Evolutionary conservation across 2,797 vertebrate species (phyloP).

Genomic region (Allobates femoralis): DNA sequence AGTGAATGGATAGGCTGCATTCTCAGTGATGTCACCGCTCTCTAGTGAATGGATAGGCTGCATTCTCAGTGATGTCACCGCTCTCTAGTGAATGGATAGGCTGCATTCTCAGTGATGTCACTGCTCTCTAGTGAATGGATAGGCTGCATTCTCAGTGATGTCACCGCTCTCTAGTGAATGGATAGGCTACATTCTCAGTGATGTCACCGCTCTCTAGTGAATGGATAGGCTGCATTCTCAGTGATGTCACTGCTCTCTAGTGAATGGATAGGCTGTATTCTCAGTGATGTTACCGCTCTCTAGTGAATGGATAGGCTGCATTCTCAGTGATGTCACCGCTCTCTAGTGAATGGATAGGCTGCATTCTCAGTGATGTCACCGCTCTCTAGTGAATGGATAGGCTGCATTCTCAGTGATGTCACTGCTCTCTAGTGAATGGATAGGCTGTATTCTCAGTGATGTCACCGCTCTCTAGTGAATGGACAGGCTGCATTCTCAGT

Average conservation of each 20-base stretch:
- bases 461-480: background rate
- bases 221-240: constrained; percentile 1
- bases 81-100: constrained; percentile 10
- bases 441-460: background rate
- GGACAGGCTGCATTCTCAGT: background rate
- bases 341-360: background rate
- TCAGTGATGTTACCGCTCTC: background rate
- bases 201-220: constrained; percentile 9
- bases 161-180: background rate
- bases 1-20: background rate
- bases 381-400: background rate
- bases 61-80: background rate
- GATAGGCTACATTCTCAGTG: background rate
- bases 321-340: background rate
- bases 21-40: constrained; percentile 5
- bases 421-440: background rate
- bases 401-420: background rate
- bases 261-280: background rate
- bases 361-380: constrained; percentile 4
- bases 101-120: background rate
- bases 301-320: background rate
- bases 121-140: background rate
- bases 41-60: background rate
- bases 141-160: background rate
- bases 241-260: background rate